Base-by-base conservation (phyloP, 2,113 vertebrate genomes). In the Vimba vimba region DNA sequence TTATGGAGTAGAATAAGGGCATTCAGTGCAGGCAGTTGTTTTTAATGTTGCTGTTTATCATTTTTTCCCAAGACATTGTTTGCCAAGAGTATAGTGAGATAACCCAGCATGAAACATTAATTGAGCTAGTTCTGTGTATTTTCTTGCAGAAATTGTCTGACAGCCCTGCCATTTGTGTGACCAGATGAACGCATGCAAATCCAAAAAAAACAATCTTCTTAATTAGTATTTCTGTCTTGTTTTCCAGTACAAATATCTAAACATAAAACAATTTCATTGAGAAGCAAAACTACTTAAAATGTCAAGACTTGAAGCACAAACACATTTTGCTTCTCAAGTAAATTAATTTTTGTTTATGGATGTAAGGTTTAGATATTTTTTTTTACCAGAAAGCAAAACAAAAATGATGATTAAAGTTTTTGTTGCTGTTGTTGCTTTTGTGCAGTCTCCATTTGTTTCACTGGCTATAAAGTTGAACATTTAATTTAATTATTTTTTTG, bases 81-180 rank as follows among this genome's bases (percentile, higher is more conserved):
- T 83, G 52, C 64, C 57, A 68, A 83, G n/a, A 79, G 30, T 57
- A 23, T 19, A 50, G 66, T 50, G 27, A 43, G 73, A 85, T 62
- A 59, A 64, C 12, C 79, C 47, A 66, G 11, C 76, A 69, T 50
- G 25, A 76, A 62, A 33, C 68, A 77, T 73, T 69, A 80, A 62
- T 85, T 85, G 75, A 27, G 60, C 64, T 76, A 25, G 36, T 79
- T 85, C 68, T 79, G 47, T 69, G 27, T 75, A 59, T 82, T 85
- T 27, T 27, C 62, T 55, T 25, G 12, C 59, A 50, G 50, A 85
- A 69, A 62, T 60, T 21, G 19, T 55, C 59, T 59, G 78, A 50
- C 23, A 43, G 13, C 21, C 47, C 11, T 57, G 39, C 68, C 12
- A 57, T 25, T n/a, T 69, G 55, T n/a, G n/a, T 59, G 52, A 80